Evolutionary conservation across 2,113 vertebrate species (phyloP).

Genomic region (Crocuta crocuta): DNA sequence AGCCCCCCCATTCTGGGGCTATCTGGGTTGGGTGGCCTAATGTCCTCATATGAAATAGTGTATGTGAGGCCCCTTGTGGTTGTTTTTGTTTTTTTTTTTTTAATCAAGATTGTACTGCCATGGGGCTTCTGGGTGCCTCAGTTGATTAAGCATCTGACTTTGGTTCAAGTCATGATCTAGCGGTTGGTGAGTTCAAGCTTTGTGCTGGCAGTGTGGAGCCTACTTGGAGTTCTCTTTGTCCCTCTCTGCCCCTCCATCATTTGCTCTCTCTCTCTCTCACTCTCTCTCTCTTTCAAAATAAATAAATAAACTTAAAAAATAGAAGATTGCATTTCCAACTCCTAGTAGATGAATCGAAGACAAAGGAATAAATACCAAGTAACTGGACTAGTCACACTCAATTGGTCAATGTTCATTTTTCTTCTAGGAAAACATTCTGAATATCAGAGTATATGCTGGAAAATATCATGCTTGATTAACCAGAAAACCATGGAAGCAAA

Average conservation of each 20-base stretch:
- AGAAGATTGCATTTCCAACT: not conserved
- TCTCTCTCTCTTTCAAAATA: no score
- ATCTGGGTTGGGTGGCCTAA: not conserved
- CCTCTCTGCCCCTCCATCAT: no score
- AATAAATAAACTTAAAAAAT: no score
- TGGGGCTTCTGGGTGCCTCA: no score
- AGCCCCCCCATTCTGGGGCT: not conserved
- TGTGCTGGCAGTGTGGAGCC: no score
- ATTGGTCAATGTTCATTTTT: not conserved
- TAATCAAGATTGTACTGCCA: no score
- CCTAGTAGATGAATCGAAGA: not conserved
- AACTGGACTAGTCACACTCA: not conserved
- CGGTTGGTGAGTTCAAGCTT: no score
- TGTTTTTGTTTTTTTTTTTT: no score
- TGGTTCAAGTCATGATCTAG: no score
- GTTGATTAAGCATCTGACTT: no score
- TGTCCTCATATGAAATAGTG: not conserved
- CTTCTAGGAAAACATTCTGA: not conserved
- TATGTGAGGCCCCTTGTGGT: not conserved
- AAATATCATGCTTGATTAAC: conserved; percentile 43
- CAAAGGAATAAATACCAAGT: not conserved
- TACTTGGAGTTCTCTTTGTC: no score
- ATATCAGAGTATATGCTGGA: not conserved
- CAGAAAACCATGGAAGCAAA: conserved; percentile 49
- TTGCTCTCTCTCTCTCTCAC: no score